phyloP scores from a whole-genome alignment of 2,797 vertebrate species.

The Propithecus perrieri region DNA sequence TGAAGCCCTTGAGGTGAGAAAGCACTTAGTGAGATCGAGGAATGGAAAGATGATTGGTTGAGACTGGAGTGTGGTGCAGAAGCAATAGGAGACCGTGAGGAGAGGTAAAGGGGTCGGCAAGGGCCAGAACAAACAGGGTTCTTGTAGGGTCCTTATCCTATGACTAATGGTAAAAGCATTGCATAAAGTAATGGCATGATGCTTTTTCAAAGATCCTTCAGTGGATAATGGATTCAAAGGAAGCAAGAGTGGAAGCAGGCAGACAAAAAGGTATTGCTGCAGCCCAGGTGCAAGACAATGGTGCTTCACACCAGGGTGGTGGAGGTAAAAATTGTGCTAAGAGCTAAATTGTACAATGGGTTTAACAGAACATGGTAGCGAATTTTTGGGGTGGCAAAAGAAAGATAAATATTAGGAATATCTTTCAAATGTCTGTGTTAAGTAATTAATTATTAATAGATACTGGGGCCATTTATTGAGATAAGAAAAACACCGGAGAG shows the following conservation, averaged over 20 bases:
- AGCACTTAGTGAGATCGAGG: not conserved
- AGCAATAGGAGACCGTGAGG: not conserved
- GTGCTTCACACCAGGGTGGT: not conserved
- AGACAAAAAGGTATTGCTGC: not conserved
- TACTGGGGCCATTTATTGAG: not conserved
- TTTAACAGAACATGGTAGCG: not conserved
- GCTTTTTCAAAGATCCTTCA: not conserved
- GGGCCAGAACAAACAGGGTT: accelerated
- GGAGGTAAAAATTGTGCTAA: not conserved
- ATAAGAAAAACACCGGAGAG: not conserved
- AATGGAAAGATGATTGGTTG: not conserved
- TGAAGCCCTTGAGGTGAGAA: not conserved
- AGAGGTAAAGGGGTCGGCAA: not conserved
- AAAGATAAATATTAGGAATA: not conserved
- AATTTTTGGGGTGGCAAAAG: not conserved
- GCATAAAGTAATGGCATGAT: too few relatives aligned
- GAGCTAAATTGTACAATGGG: not conserved
- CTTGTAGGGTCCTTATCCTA: too few relatives aligned
- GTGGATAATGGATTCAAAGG: not conserved
- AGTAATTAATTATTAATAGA: not conserved
- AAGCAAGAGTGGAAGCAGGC: not conserved
- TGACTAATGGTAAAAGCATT: not conserved
- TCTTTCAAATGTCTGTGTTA: not conserved
- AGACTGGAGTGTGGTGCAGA: not conserved
- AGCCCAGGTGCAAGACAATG: not conserved